phyloP scores from a whole-genome alignment of 2,797 vertebrate genomes.

The Echiichthys vipera region DNA sequence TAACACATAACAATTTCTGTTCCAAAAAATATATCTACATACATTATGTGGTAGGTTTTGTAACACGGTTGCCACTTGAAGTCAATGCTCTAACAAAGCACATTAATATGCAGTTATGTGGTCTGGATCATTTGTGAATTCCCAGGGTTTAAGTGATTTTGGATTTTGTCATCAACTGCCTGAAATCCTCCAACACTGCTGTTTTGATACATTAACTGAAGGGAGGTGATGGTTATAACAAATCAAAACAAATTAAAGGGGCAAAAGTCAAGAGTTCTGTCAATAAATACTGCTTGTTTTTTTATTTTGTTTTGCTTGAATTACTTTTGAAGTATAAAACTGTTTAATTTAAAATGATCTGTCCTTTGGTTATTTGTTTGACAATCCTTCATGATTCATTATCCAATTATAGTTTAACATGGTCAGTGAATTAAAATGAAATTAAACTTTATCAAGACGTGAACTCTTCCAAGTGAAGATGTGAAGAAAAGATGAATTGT shows the following conservation, averaged over 20 bases:
- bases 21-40: neutral
- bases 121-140: neutral
- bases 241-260: neutral
- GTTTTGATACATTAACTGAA: neutral
- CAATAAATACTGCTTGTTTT: neutral
- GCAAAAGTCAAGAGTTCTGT: neutral
- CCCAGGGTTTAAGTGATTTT: neutral
- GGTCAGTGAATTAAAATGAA: constrained; percentile 48
- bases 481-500: constrained; percentile 54
- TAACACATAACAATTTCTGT: neutral
- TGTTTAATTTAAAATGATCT: neutral
- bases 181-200: neutral
- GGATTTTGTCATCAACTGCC: neutral
- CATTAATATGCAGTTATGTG: neutral
- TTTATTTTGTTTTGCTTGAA: neutral
- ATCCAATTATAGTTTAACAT: constrained; percentile 32
- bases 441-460: constrained; percentile 43
- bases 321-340: neutral
- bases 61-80: neutral
- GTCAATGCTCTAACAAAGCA: neutral
- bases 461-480: constrained; percentile 42
- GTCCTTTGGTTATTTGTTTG: constrained; percentile 6
- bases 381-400: constrained; percentile 21
- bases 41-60: neutral
- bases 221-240: neutral